phyloP scores from a whole-genome alignment of 2,888 invertebrate species.

The Dione vanillae region DNA sequence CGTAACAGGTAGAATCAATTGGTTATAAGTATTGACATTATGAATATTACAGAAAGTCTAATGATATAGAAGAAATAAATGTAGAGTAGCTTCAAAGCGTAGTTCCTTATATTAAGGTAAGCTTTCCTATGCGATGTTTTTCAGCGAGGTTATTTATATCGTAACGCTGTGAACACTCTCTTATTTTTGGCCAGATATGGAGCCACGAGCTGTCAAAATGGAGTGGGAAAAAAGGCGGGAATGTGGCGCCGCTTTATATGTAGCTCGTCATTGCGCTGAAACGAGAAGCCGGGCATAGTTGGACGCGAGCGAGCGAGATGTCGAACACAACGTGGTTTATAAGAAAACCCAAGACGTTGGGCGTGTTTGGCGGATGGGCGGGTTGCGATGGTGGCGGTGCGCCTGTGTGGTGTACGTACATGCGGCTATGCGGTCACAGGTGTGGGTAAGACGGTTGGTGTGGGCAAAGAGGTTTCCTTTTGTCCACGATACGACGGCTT shows the following conservation, averaged over 20 bases:
- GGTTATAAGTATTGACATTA: no score
- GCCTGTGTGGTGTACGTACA: slow-evolving; percentile 60
- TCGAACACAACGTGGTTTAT: slow-evolving; percentile 82
- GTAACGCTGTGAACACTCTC: slow-evolving; percentile 72
- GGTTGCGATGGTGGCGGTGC: slow-evolving; percentile 58
- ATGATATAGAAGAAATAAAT: not conserved
- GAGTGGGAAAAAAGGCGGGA: slow-evolving; percentile 86
- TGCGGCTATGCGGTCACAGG: slow-evolving; percentile 66
- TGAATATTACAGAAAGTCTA: no score
- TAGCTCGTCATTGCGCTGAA: slow-evolving; percentile 82
- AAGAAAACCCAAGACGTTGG: slow-evolving; percentile 85
- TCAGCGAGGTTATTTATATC: not conserved
- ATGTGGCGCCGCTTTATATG: slow-evolving; percentile 84
- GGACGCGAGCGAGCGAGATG: slow-evolving; percentile 63
- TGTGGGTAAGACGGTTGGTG: slow-evolving; percentile 62
- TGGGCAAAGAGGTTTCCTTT: slow-evolving; percentile 69
- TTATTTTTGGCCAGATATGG: slow-evolving; percentile 83
- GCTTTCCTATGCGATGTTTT: not conserved
- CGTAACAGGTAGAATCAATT: no score
- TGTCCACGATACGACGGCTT: slow-evolving; percentile 81
- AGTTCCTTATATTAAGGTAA: not conserved
- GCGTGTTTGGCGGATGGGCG: slow-evolving; percentile 84
- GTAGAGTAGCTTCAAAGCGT: not conserved
- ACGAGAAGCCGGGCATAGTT: slow-evolving; percentile 57
- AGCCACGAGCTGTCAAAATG: slow-evolving; percentile 85